Base-by-base conservation (phyloP, 2,113 vertebrate genomes). In the Sceloporus undulatus region DNA sequence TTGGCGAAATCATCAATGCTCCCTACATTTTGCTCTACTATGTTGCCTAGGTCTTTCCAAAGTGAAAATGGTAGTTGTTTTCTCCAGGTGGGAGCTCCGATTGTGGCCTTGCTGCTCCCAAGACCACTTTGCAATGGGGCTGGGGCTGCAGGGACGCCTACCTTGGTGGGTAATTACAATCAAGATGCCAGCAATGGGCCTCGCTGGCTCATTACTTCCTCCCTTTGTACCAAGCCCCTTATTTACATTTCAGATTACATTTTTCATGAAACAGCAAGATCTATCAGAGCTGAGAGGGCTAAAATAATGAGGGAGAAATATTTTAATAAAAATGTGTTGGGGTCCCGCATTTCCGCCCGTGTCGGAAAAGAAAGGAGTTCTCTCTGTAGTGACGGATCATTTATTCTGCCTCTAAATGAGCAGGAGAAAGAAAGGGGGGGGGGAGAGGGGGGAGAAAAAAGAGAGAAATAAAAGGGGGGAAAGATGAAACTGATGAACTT, bases 171-270 rank as follows among this genome's bases (percentile, higher is more conserved):
- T 98, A 97, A 98, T 98, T 98, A 98, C 93, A 96, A 96, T 96
- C 94, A 96, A 93, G 95, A 96, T 95, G 94, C 95, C 95, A 95
- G 92, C 96, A 93, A 95, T 93, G 95, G 95, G 94, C 94, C 95
- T 95, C 89, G 97, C 94, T 92, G 95, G 96, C 97, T 98, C 97
- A 97, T 99, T 98, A 98, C 97, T 95, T 96, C 95, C 94, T 95
- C 93, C 93, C 97, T 97, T 97, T 97, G 97, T 97, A 98, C 97
- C 98, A 98, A 98, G 97, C 96, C 94, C 94, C 96, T 95, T 98
- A 99, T 99, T 99, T 99, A 98, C 98, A 98, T 99, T 98, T 98
- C 97, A 97, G 98, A 99, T 98, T 98, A 98, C 97, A 98, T 97
- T 96, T 97, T 97, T 97, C 97, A 97, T 97, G 93, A 97, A 98